Base-by-base conservation (phyloP, 2,113 vertebrate species). In the Sceloporus undulatus region DNA sequence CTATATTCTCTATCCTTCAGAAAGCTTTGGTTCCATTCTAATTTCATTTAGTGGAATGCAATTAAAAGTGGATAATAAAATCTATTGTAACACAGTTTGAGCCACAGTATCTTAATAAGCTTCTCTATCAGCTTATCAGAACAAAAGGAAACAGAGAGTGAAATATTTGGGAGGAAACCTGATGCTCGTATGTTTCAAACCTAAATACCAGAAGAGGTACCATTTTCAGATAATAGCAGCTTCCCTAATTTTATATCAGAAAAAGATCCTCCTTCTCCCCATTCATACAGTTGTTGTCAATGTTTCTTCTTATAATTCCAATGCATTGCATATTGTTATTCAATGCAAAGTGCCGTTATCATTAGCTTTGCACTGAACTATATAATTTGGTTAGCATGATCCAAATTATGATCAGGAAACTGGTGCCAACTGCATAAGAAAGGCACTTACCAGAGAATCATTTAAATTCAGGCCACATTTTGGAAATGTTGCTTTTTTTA, bases 21-120 rank as follows among this genome's bases (percentile, higher is more conserved):
- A 10, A n/a, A 42, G 16, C 79, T 42, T 84, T 85, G 76, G 79
- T 56, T 19, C 19, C 16, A 88, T 56, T 38, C 34, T 90, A 90
- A 87, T 71, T 90, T 25, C 82, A 84, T 84, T 85, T 71, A 85
- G 79, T 88, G 84, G 88, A 90, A 79, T 86, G n/a, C 65, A 92
- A 82, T 83, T 86, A 85, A 82, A 59, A 85, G 10, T n/a, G 14
- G 68, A 18, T 86, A 66, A 65, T 65, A 70, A 59, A 92, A 86
- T 89, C 79, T 82, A 81, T 77, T 54, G 65, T 89, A 89, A 86
- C 77, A 34, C 74, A n/a, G 25, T 89, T 86, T 86, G 34, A 82
- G 52, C 73, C 34, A 40, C 38, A 77, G 9, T 71, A 42, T 77
- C 38, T 56, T 68, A 86, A 62, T 71, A 78, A 71, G 74, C 65